Base-by-base conservation (phyloP, 1,140 invertebrate genomes). In the Metaphire vulgaris region DNA sequence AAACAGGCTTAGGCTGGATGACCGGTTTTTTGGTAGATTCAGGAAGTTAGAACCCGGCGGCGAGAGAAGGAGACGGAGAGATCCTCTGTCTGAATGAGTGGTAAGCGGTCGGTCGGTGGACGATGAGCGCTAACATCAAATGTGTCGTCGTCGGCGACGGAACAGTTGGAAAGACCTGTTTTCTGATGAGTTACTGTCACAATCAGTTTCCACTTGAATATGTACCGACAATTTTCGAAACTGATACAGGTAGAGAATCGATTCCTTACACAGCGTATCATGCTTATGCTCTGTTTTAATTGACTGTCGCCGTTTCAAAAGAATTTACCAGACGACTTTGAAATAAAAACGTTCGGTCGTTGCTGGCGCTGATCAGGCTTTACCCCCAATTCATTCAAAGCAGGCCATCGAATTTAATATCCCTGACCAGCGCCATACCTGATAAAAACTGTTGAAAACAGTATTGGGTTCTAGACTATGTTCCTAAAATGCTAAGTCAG, bases 81-180 rank as follows among this genome's bases (percentile, higher is more conserved):
- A 30, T 16, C 26, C 69, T 76, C 33, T n/a, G 41, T 41, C 29
- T 30, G 26, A 31, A 56, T 76, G 6, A 69, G 14, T 29, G 30
- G 29, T 73, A 74, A 78, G 70, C 6, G 75, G 69, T 73, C 72
- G 75, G 28, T 66, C 79, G 81, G 31, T 77, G 84, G 84, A 85
- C 85, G 83, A 84, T 56, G 41, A 6, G 6, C 82, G 33, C 84
- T 83, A 1, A 85, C 84, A 81, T 96, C 77, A 96, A 96, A 88
- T 96, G 94, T 87, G 93, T 96, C 72, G 89, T 96, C 67, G 91
- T 96, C 68, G 93, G 94, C 67, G 93, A 96, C 83, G 93, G 92
- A 70, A 92, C 92, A 71, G 92, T 96, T 75, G 94, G 94, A 67
- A 97, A 97, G 88, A 96, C 94, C 74, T 93, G 93, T 80, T 88